Base-by-base conservation (phyloP, 2,113 vertebrate species). In the Xiphophorus couchianus region DNA sequence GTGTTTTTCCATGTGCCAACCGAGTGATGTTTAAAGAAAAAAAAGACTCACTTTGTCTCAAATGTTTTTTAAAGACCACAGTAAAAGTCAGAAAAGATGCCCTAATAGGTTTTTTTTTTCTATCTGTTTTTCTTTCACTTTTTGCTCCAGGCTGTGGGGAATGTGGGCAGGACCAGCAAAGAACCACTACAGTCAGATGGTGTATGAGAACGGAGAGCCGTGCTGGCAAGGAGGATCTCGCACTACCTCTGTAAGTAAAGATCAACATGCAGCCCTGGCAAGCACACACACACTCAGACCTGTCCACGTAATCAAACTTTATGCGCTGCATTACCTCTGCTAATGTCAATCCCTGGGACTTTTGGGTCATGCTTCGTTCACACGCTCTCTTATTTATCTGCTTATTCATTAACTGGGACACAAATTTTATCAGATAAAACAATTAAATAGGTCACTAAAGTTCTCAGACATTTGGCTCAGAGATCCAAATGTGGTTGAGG, bases 131-230 rank as follows among this genome's bases (percentile, higher is more conserved):
- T 39, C 6, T 5, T 6, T 60, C 17, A 3, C 54, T 85, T 86
- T 77, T 81, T n/a, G 82, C 93, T 92, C 76, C 81, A 92, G 90
- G 81, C 94, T 89, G 74, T 90, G 85, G 89, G 91, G 92, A 86
- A 93, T 85, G 83, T 90, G 89, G 82, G 54, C 81, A 65, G 90
- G 90, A 84, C 71, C 75, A 68, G 76, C 81, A 25, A 86, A 88
- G 67, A 94, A 90, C 62, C 76, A 83, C 65, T 76, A 93, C 73
- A 74, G 65, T 86, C 89, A 93, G 89, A 94, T 89, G 90, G 92
- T 93, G 85, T 86, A 60, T 78, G 90, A 89, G 70, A 86, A 90
- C 42, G 91, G 95, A 86, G 83, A 93, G 84, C 93, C 88, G 37
- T 78, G 76, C 77, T 90, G 90, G 80, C 93, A 95, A 80, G 83